A percentile compares a stretch with the other conserved stretches of the same genome.
These are phyloP conservation scores for Melanotaenia pygmaea DNA, from an alignment of 2,797 vertebrate genomes.

Conservation along the genomic window DNA sequence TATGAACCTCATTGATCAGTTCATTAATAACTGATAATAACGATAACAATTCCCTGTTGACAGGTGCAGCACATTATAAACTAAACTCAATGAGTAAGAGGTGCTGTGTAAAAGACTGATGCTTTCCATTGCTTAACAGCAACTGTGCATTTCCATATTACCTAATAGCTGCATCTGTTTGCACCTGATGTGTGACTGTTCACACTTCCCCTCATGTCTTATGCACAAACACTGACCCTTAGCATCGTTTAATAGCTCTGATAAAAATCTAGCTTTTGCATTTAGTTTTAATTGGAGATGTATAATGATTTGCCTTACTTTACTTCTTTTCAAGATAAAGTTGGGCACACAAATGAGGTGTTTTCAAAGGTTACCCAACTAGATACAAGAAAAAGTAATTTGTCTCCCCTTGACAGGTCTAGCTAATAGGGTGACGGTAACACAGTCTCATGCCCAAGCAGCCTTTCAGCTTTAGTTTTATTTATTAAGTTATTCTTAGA, in stretches of 20 bases:
- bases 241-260: constrained; percentile 11
- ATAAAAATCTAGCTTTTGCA: neutral
- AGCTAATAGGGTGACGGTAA: constrained; percentile 1
- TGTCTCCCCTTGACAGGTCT: constrained; percentile 11
- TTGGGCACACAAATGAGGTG: constrained; percentile 11
- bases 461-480: neutral
- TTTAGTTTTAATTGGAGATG: neutral
- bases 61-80: constrained; percentile 1
- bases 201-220: constrained; percentile 1
- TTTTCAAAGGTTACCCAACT: constrained; percentile 9
- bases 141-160: constrained; percentile 17
- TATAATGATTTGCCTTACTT: neutral
- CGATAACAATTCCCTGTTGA: constrained; percentile 3
- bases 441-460: constrained; percentile 1
- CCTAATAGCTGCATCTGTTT: neutral
- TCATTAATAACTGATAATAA: constrained; percentile 1
- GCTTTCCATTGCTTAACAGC: neutral
- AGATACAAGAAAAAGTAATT: constrained; percentile 4
- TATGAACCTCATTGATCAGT: neutral
- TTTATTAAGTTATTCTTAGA: neutral
- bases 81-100: constrained; percentile 1
- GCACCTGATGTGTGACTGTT: neutral
- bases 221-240: constrained; percentile 9
- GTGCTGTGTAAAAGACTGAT: neutral
- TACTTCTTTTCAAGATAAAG: neutral